Percentiles rank a stretch among this genome's conserved stretches.
These are phyloP conservation scores for Pelecanus crispus DNA, from an alignment of 2,113 vertebrate genomes.

Conservation along the genomic window DNA sequence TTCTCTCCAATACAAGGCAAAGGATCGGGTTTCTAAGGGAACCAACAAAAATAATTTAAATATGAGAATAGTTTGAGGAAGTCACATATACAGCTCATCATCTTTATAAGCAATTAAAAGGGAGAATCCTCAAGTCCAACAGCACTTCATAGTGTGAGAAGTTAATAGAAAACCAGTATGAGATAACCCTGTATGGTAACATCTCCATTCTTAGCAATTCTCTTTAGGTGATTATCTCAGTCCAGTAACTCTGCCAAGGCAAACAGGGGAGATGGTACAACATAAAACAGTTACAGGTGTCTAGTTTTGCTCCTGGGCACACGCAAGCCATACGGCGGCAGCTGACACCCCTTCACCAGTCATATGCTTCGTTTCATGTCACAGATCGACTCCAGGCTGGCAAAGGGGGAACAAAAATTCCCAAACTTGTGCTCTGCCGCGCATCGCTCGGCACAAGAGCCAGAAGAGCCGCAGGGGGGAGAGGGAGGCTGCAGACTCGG, in stretches of 20 bases:
- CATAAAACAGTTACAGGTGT: background rate
- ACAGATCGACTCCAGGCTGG: background rate
- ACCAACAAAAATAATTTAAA: background rate
- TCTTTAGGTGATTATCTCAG: background rate
- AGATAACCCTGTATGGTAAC: background rate
- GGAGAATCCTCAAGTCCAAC: background rate
- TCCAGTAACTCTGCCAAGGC: background rate
- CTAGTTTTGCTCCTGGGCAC: background rate
- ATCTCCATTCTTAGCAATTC: background rate
- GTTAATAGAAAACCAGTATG: background rate
- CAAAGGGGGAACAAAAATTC: background rate
- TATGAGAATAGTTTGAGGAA: background rate
- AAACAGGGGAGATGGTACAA: background rate
- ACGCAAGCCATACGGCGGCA: rapidly evolving
- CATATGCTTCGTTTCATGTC: background rate
- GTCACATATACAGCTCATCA: background rate
- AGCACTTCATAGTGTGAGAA: background rate
- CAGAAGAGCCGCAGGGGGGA: background rate
- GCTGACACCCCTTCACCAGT: background rate
- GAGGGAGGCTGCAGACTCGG: background rate
- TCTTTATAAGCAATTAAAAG: background rate
- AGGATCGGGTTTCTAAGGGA: background rate
- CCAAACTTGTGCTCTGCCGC: background rate
- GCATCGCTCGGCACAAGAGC: background rate
- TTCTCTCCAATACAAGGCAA: background rate